Conservation (phyloP, 2,888 invertebrate species). For the Itoplectis maculator region DNA sequence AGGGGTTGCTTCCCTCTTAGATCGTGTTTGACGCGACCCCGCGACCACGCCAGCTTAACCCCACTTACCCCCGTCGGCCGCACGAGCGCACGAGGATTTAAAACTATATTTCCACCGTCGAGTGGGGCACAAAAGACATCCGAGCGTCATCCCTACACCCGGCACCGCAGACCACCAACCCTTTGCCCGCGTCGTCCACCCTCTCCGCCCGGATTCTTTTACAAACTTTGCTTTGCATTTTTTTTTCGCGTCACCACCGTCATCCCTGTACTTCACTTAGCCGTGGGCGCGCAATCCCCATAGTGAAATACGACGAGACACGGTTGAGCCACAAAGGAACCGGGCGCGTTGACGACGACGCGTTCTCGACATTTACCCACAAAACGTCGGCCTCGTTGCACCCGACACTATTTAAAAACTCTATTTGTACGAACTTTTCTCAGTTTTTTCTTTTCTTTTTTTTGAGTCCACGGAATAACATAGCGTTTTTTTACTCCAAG, state of each 20-base stretch:
- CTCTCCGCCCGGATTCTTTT: slow-evolving; percentile 21
- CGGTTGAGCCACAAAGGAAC: slow-evolving; percentile 1
- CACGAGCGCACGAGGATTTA: slow-evolving; percentile 77
- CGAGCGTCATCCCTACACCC: slow-evolving; percentile 8
- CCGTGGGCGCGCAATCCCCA: background rate
- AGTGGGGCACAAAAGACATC: slow-evolving; percentile 41
- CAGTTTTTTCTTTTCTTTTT: background rate
- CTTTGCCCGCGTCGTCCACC: slow-evolving; percentile 3
- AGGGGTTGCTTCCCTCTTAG: slow-evolving; percentile 73
- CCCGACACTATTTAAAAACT: background rate
- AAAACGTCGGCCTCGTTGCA: background rate
- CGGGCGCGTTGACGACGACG: background rate
- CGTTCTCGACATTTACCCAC: background rate
- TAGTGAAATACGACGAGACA: background rate
- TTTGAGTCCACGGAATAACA: too few species aligned
- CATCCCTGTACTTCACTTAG: background rate
- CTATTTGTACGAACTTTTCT: background rate
- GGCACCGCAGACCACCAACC: slow-evolving; percentile 17
- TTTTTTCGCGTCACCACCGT: background rate
- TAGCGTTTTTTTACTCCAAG: too few species aligned
- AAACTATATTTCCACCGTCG: slow-evolving; percentile 74
- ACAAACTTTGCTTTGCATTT: slow-evolving; percentile 17
- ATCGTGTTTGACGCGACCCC: slow-evolving; percentile 81
- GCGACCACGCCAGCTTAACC: slow-evolving; percentile 81
- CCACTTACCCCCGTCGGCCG: slow-evolving; percentile 79